These are phyloP conservation scores for Notarius lentiginosus DNA, from an alignment of 2,113 vertebrate genomes.

Conservation along the genomic window DNA sequence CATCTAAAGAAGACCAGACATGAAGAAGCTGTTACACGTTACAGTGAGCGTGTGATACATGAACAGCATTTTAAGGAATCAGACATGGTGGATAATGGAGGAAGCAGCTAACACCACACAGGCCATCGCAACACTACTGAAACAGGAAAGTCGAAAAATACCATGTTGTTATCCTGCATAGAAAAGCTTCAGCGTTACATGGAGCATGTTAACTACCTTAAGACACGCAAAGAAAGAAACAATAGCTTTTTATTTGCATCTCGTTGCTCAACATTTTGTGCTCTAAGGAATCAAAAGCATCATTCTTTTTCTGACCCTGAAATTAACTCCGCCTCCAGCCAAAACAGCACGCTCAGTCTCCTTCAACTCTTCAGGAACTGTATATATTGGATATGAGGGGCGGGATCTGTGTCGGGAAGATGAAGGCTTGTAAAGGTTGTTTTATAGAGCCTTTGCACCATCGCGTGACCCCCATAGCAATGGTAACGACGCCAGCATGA, in stretches of 20 bases:
- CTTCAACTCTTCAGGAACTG: neutral
- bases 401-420: neutral
- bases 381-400: neutral
- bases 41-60: slow-evolving; percentile 25
- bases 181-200: neutral
- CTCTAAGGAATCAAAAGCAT: neutral
- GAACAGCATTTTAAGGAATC: slow-evolving; percentile 29
- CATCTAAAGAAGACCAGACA: slow-evolving; percentile 25
- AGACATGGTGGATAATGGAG: slow-evolving; percentile 27
- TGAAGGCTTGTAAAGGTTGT: neutral
- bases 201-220: neutral
- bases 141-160: neutral
- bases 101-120: neutral
- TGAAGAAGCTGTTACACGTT: slow-evolving; percentile 37
- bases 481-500: too few relatives aligned
- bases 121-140: neutral
- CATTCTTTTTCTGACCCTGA: neutral
- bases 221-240: neutral
- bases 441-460: too few relatives aligned
- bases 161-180: neutral
- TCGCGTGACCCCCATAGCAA: too few relatives aligned
- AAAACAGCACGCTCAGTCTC: neutral
- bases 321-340: neutral
- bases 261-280: neutral
- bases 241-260: neutral